Conservation (phyloP, 2,113 vertebrate species). For the Gulo gulo region DNA sequence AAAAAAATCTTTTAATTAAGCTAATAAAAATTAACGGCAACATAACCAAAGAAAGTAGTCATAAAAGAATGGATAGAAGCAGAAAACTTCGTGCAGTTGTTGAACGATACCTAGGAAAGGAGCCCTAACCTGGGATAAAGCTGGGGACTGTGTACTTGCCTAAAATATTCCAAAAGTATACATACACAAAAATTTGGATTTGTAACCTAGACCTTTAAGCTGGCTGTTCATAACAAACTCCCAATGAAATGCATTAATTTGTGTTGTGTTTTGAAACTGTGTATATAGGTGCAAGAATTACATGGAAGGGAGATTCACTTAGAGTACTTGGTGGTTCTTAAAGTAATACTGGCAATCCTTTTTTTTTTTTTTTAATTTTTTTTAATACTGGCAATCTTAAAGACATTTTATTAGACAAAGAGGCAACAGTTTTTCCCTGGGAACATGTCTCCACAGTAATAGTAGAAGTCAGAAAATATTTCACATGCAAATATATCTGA, state of each 20-base stretch:
- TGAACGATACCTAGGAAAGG: neutral
- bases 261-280: conserved; percentile 14
- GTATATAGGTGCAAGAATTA: neutral
- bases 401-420: conserved; percentile 26
- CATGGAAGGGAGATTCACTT: neutral
- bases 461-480: conserved; percentile 37
- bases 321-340: neutral
- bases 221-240: neutral
- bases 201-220: conserved; percentile 1
- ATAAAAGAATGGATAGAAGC: conserved; percentile 20
- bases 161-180: conserved; percentile 17
- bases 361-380: too few species aligned
- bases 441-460: conserved; percentile 5
- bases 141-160: neutral
- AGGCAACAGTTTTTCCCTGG: conserved; percentile 32
- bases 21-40: conserved; percentile 49
- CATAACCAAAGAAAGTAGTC: conserved; percentile 41
- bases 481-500: conserved; percentile 50
- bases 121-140: conserved; percentile 4
- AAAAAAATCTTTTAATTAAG: conserved; percentile 34
- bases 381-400: neutral
- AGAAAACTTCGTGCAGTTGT: neutral
- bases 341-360: neutral
- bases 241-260: conserved; percentile 33
- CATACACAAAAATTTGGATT: neutral